A percentile compares a stretch with the other conserved stretches of the same genome.
phyloP scores from a whole-genome alignment of 1,140 invertebrate species.

The Magallana ariakensis region DNA sequence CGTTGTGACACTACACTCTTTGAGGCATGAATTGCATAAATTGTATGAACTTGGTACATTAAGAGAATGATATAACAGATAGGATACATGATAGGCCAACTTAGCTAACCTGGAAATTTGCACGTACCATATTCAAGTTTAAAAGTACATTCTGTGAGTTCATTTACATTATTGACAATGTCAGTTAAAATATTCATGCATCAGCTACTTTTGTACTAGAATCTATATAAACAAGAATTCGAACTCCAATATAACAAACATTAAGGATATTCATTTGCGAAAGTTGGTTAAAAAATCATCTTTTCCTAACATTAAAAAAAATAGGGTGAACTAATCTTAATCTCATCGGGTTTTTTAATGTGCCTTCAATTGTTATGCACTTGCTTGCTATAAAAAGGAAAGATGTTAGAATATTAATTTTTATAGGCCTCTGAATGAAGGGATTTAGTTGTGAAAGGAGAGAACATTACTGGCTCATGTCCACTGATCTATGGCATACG shows the following conservation, averaged over 20 bases:
- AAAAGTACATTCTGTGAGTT: not conserved
- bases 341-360: not conserved
- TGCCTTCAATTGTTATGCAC: not conserved
- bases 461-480: conserved; percentile 4
- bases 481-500: conserved; percentile 20
- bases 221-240: too few relatives aligned
- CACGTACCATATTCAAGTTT: not conserved
- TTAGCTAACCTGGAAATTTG: not conserved
- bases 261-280: not conserved
- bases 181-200: conserved; percentile 12
- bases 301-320: not conserved
- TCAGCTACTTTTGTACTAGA: not conserved
- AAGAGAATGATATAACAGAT: not conserved
- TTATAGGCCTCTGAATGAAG: not conserved
- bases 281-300: not conserved
- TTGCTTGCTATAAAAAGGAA: not conserved
- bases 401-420: conserved; percentile 18
- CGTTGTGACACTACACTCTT: conserved; percentile 28
- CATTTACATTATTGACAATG: not conserved
- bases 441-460: not conserved
- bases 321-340: not conserved
- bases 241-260: too few relatives aligned
- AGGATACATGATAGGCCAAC: conserved; percentile 11
- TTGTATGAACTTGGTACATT: conserved; percentile 25
- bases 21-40: not conserved